Base-by-base conservation (phyloP, 2,113 vertebrate genomes). In the Dicentrarchus labrax region DNA sequence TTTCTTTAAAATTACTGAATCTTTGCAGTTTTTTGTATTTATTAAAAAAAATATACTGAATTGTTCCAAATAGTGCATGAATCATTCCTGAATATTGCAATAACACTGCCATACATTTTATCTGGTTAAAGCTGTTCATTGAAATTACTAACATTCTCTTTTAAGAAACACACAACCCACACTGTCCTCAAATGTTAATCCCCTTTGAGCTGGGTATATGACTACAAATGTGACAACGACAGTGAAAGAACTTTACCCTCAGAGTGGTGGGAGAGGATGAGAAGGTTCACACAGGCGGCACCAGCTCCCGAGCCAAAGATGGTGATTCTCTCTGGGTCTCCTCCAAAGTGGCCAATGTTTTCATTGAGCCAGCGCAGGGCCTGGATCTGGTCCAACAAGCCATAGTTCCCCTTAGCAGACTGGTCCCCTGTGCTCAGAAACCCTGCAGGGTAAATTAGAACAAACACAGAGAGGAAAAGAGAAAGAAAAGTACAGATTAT, bases 251-350 rank as follows among this genome's bases (percentile, higher is more conserved):
- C 60, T 80, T 97, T 95, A 99, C 98, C 98, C 96, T 99, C 98
- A 80, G 98, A 99, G 96, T 99, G 98, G 96, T 99, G 98, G 93
- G 98, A 99, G 92, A 99, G 96, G 95, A 99, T 99, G 95, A 99
- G 97, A 13, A 99, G 97, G 96, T 99, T 99, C 95, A 99, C 98
- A 89, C 98, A 99, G 76, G 98, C 97, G 61, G 98, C 98, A 51
- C 98, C 98, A 48, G 98, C 98, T 57, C 98, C 98, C 11, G 98
- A 99, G 96, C 98, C 98, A 96, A 99, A 99, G 95, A 99, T 98
- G 89, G 98, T 99, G 94, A 99, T 99, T 96, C 98, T 95, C 88
- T 99, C 94, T 87, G 97, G 97, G 95, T 99, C 98, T 80, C 98
- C 98, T 86, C 98, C 98, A 94, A 99, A 99, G 96, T 98, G 96